Percentiles rank a stretch among this genome's conserved stretches.
phyloP scores from a whole-genome alignment of 1,140 invertebrate species.

The Fopius arisanus region DNA sequence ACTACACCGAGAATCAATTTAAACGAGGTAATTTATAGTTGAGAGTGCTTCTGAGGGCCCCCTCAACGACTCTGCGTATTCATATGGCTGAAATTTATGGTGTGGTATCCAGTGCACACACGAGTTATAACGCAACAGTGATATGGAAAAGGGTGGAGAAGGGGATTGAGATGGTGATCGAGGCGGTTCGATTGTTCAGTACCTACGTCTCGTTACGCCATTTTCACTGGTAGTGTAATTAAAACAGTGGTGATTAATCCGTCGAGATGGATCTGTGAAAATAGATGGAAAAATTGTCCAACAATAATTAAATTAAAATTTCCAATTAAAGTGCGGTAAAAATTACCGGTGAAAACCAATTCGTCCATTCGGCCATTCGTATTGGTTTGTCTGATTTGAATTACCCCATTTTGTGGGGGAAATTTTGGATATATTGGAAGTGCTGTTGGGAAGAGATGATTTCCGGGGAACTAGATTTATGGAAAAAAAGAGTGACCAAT shows the following conservation, averaged over 20 bases:
- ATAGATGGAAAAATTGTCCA: no score
- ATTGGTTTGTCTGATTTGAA: no score
- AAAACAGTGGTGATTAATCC: slow-evolving; percentile 31
- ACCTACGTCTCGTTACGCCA: slow-evolving; percentile 17
- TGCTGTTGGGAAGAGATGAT: no score
- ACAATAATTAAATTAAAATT: no score
- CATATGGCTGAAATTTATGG: slow-evolving; percentile 34
- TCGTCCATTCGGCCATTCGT: no score
- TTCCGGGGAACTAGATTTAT: no score
- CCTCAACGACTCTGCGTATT: slow-evolving; percentile 32
- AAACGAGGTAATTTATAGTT: slow-evolving; percentile 34
- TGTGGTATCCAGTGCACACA: slow-evolving; percentile 34
- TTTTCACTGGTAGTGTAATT: slow-evolving; percentile 24
- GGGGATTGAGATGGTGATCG: not conserved
- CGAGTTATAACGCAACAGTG: slow-evolving; percentile 27
- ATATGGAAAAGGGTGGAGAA: not conserved
- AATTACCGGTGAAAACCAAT: no score
- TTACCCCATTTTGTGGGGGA: no score
- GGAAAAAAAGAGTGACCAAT: no score
- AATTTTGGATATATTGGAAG: no score
- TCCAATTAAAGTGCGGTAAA: no score
- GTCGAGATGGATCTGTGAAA: slow-evolving; percentile 18
- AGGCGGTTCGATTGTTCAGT: slow-evolving; percentile 26
- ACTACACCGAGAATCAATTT: slow-evolving; percentile 34
- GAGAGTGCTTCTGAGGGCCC: slow-evolving; percentile 26